These are phyloP conservation scores for Hermaeophaga mercurialis DNA, from an alignment of 2,888 invertebrate genomes.

Conservation along the genomic window DNA sequence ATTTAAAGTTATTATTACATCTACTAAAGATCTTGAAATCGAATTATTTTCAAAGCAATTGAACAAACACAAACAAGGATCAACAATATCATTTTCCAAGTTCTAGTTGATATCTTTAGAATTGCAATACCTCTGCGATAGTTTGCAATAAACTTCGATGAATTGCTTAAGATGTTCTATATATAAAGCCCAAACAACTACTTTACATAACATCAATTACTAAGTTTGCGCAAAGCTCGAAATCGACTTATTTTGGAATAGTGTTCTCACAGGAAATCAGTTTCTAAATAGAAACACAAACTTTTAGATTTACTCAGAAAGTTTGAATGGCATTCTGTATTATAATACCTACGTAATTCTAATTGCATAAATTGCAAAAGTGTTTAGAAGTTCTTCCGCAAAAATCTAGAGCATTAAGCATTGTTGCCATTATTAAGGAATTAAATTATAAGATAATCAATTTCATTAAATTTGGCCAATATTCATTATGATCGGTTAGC, in stretches of 20 bases:
- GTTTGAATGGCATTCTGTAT: constrained; percentile 15
- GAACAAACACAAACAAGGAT: no score
- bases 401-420: no score
- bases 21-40: no score
- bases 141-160: constrained; percentile 8
- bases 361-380: not conserved
- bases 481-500: no score
- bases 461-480: no score
- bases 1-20: no score
- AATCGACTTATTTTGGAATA: constrained; percentile 29
- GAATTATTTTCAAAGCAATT: no score
- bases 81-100: no score
- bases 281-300: constrained; percentile 25
- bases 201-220: constrained; percentile 33
- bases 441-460: no score
- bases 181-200: constrained; percentile 20
- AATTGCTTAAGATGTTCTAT: constrained; percentile 23
- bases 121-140: constrained; percentile 1
- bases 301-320: constrained; percentile 29
- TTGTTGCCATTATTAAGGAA: no score
- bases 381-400: no score
- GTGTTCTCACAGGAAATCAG: constrained; percentile 33
- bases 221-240: constrained; percentile 23
- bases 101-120: not conserved
- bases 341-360: constrained; percentile 11